phyloP scores from a whole-genome alignment of 2,113 vertebrate species.

The Anhinga rufa region DNA sequence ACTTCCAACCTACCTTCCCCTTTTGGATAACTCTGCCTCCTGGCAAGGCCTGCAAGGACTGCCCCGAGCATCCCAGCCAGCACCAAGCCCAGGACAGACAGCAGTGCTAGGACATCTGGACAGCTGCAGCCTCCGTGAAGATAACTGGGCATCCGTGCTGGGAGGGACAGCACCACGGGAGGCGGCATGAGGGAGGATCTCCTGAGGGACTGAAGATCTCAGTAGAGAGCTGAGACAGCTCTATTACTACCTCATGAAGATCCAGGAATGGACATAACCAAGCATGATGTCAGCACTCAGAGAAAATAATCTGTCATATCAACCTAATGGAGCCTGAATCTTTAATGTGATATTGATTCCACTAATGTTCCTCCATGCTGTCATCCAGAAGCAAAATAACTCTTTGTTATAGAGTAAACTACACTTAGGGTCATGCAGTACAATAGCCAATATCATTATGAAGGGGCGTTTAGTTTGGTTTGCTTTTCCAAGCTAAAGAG shows the following conservation, averaged over 20 bases:
- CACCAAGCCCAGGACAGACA: background rate
- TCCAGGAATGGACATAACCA: background rate
- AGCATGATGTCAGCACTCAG: slow-evolving; percentile 46
- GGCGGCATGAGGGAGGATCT: background rate
- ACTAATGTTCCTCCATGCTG: slow-evolving; percentile 53
- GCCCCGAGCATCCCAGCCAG: background rate
- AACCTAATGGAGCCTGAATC: slow-evolving; percentile 63
- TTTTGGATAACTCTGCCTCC: background rate
- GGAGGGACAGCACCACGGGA: fast-evolving
- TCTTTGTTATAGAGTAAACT: background rate
- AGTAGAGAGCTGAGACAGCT: slow-evolving; percentile 32
- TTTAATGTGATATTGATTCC: slow-evolving; percentile 69
- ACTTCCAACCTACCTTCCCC: background rate
- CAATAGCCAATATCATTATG: background rate
- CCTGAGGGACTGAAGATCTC: background rate
- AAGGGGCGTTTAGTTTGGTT: fast-evolving
- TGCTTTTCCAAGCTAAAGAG: background rate
- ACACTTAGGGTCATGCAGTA: background rate
- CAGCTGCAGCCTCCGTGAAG: background rate
- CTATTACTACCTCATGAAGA: background rate
- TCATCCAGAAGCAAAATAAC: slow-evolving; percentile 31
- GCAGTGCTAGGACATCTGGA: background rate
- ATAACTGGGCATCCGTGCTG: fast-evolving
- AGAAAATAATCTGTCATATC: slow-evolving; percentile 47
- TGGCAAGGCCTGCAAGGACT: background rate